Base-by-base conservation (phyloP, 1,140 invertebrate genomes). In the Cotesia glomerata region DNA sequence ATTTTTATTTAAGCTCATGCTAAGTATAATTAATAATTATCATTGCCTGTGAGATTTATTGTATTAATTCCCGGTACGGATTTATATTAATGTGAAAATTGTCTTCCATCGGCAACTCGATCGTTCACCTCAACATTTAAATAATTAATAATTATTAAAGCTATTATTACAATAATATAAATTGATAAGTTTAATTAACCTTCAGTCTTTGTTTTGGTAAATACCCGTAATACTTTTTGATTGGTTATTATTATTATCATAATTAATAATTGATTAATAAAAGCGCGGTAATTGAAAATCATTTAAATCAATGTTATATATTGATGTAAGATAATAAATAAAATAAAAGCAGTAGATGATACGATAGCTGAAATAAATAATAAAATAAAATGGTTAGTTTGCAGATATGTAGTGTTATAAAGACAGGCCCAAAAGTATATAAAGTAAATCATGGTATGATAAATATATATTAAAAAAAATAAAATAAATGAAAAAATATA, bases 91-190 rank as follows among this genome's bases (percentile, higher is more conserved):
- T 35, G 51, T 71, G 69, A 65, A 71, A 26, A 26, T 26, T 63
- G 69, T 71, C 69, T 71, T 71, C 69, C 69, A 71, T 64, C 69
- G 32, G 35, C 69, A 71, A 62, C 61, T 71, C 18, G 51, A 65
- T 52, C 18, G 65, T 49, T 67, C 34, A 18, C 49, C 51, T 71
- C 16, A 71, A 45, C 26, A 39, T 54, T 36, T 62, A 45, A 45
- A 45, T 45, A 45, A 11, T 45, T 45, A 45, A 45, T 8, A 45
- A 45, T 45, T 9, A 7, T 45, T 9, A 45, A 9, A 49, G 39
- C n/a, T 39, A 64, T 64, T 8, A 64, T 64, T 32, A 58, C 8
- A 16, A 58, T 45, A 58, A 32, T 58, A 58, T 52, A 52, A 52
- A 58, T 11, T 16, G n/a, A 32, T 18, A 58, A 58, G n/a, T 3